Percentiles rank a stretch among this genome's conserved stretches.
These are phyloP conservation scores for Calliphora vicina DNA, from an alignment of 1,140 invertebrate genomes.

Conservation along the genomic window DNA sequence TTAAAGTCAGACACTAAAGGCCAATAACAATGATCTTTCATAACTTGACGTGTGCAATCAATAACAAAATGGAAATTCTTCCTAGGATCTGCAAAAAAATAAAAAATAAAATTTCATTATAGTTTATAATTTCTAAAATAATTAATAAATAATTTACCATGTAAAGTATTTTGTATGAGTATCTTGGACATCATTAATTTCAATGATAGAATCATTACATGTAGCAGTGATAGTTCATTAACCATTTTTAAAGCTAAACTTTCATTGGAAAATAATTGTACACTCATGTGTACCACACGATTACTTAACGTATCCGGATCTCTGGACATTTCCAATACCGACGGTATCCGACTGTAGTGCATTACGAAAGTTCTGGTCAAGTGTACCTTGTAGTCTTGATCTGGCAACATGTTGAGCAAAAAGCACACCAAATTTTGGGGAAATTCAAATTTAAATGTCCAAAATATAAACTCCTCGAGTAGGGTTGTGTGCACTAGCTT, in stretches of 20 bases:
- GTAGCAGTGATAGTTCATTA: conserved; percentile 85
- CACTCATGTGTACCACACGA: conserved; percentile 95
- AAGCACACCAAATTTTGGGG: conserved; percentile 96
- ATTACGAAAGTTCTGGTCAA: conserved; percentile 93
- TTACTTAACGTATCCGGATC: conserved; percentile 93
- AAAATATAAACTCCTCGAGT: conserved; percentile 95
- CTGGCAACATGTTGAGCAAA: conserved; percentile 94
- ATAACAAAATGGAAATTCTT: conserved; percentile 91
- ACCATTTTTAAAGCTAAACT: conserved; percentile 89
- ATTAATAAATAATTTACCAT: conserved; percentile 68
- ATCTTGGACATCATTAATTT: conserved; percentile 94
- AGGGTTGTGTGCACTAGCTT: conserved; percentile 85
- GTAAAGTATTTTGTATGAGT: conserved; percentile 84
- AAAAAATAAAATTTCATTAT: conserved; percentile 51
- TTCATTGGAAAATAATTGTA: conserved; percentile 95
- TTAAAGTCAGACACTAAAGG: conserved; percentile 96
- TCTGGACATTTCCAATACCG: conserved; percentile 83
- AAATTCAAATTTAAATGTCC: conserved; percentile 97
- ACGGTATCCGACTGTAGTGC: conserved; percentile 93
- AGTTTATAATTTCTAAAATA: too few relatives aligned
- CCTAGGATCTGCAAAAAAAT: conserved; percentile 69
- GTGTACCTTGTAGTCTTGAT: conserved; percentile 94
- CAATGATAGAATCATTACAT: conserved; percentile 93
- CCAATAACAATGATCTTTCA: conserved; percentile 99
- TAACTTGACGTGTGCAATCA: conserved; percentile 87